These are phyloP conservation scores for Meloidogyne hapla DNA, from an alignment of 1,140 invertebrate species.

Conservation along the genomic window DNA sequence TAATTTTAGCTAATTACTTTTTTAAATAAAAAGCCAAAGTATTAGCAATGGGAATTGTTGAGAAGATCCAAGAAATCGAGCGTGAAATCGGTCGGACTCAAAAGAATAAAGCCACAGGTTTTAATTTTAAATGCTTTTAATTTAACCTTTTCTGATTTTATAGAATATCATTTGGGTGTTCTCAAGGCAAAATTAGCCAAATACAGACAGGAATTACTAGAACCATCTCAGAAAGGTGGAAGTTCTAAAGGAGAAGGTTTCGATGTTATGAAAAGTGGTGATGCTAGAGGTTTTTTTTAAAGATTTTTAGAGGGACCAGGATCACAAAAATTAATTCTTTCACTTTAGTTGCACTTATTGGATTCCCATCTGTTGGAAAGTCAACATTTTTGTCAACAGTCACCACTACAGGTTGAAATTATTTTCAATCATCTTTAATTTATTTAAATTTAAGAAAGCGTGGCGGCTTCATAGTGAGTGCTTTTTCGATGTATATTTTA, in stretches of 20 bases:
- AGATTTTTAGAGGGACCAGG: neutral
- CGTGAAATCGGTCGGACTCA: conserved; percentile 92
- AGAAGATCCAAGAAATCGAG: conserved; percentile 63
- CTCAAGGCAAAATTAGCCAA: conserved; percentile 98
- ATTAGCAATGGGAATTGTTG: conserved; percentile 60
- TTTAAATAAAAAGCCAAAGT: too few relatives aligned
- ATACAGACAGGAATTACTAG: conserved; percentile 88
- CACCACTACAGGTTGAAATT: conserved; percentile 74
- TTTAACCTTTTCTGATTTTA: neutral
- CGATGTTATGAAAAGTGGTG: conserved; percentile 98
- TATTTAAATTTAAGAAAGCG: conserved; percentile 69
- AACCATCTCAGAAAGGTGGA: conserved; percentile 84
- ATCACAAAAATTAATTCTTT: neutral
- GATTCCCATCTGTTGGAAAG: conserved; percentile 74
- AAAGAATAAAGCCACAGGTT: conserved; percentile 94
- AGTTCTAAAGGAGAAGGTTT: conserved; percentile 93
- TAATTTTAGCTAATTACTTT: too few relatives aligned
- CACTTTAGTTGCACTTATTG: conserved; percentile 46
- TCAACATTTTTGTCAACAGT: conserved; percentile 82
- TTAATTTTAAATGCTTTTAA: neutral
- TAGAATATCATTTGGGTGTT: conserved; percentile 85
- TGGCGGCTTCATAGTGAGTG: conserved; percentile 81
- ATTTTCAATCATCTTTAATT: conserved; percentile 62
- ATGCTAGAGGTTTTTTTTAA: conserved; percentile 87
- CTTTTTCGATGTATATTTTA: neutral